Percentiles rank a stretch among this genome's conserved stretches.
phyloP scores from a whole-genome alignment of 2,113 vertebrate genomes.

The Mugil cephalus region DNA sequence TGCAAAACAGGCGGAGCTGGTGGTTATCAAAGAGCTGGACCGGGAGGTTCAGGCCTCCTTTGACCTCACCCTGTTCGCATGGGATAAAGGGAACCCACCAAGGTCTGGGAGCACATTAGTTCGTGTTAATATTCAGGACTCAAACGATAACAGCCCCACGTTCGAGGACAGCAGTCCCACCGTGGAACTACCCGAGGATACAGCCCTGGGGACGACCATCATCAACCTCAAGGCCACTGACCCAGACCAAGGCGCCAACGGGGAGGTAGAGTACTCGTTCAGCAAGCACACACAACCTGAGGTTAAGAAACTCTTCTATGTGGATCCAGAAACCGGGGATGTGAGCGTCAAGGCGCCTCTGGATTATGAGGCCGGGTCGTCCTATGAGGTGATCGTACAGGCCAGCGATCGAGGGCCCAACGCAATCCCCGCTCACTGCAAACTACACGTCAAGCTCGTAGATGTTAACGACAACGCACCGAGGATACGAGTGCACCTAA shows the following conservation, averaged over 20 bases:
- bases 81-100: conserved; percentile 89
- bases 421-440: conserved; percentile 91
- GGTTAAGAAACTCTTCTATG: conserved; percentile 86
- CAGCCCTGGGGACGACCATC: conserved; percentile 86
- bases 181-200: conserved; percentile 88
- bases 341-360: conserved; percentile 83
- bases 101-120: conserved; percentile 89
- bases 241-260: conserved; percentile 92
- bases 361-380: conserved; percentile 87
- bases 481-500: conserved; percentile 89
- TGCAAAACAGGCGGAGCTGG: conserved; percentile 86
- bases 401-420: conserved; percentile 91
- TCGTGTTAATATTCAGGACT: conserved; percentile 90
- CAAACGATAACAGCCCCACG: conserved; percentile 93
- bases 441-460: conserved; percentile 88
- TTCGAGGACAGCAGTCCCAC: conserved; percentile 87
- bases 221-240: conserved; percentile 90
- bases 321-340: conserved; percentile 86
- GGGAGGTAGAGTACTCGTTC: conserved; percentile 92
- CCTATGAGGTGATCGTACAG: conserved; percentile 90
- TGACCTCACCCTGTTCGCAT: conserved; percentile 86
- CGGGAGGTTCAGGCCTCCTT: conserved; percentile 88
- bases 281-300: conserved; percentile 86
- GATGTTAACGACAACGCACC: conserved; percentile 93
- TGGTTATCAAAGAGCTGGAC: conserved; percentile 91